phyloP scores from a whole-genome alignment of 2,888 invertebrate genomes.

The Chromoteleia sp. region DNA sequence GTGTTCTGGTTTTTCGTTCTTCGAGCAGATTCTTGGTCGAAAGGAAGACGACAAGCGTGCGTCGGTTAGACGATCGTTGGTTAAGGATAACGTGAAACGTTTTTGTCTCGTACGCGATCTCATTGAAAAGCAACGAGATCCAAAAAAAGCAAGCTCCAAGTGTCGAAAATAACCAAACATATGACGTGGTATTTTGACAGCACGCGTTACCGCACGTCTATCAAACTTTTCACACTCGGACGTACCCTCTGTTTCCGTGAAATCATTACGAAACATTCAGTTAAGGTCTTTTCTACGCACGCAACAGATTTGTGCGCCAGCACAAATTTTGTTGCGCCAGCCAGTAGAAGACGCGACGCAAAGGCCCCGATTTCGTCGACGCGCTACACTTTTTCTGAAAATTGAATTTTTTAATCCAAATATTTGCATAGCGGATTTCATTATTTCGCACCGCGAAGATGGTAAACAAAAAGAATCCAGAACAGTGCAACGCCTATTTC shows the following conservation, averaged over 20 bases:
- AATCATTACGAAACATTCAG: constrained; percentile 63
- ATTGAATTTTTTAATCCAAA: constrained; percentile 29
- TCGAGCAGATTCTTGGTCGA: constrained; percentile 10
- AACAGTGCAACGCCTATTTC: too few relatives aligned
- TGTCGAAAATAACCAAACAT: constrained; percentile 51
- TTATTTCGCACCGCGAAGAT: constrained; percentile 27
- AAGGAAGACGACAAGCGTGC: constrained; percentile 24
- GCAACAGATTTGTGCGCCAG: constrained; percentile 43
- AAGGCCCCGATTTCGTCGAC: constrained; percentile 35
- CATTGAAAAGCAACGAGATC: not conserved
- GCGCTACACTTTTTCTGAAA: constrained; percentile 9
- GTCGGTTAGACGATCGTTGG: constrained; percentile 38
- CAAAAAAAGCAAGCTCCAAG: constrained; percentile 39
- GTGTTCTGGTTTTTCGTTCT: not conserved
- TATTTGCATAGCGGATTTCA: constrained; percentile 39
- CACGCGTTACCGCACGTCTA: constrained; percentile 51
- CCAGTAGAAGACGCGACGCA: constrained; percentile 41
- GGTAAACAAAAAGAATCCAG: constrained; percentile 20
- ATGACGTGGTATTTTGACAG: constrained; percentile 60
- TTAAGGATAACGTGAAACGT: constrained; percentile 36
- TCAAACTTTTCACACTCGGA: constrained; percentile 59
- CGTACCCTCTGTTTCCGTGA: constrained; percentile 53
- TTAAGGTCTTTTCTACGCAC: constrained; percentile 54
- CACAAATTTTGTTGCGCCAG: constrained; percentile 12
- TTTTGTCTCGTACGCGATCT: constrained; percentile 31